Evolutionary conservation across 2,113 vertebrate genomes (phyloP).

Genomic region (Galemys pyrenaicus): DNA sequence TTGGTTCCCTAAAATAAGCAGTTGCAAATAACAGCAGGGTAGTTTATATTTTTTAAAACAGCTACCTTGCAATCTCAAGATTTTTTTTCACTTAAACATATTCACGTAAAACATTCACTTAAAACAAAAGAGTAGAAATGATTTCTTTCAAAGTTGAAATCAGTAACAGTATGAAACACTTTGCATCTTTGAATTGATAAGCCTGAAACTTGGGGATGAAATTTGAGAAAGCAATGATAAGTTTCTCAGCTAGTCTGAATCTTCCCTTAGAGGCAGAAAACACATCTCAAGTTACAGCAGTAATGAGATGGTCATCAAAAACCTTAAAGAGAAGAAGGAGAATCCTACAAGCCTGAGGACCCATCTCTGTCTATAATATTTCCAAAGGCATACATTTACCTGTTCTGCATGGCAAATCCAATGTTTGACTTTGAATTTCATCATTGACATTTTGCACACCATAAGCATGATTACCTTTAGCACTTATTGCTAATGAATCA

Average conservation of each 20-base stretch:
- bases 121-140: neutral
- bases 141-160: slow-evolving; percentile 44
- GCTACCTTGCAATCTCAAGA: neutral
- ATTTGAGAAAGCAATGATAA: neutral
- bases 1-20: neutral
- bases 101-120: neutral
- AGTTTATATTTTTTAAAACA: neutral
- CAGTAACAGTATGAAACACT: slow-evolving; percentile 11
- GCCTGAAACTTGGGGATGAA: neutral
- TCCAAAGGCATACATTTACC: neutral
- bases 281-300: slow-evolving; percentile 14
- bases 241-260: slow-evolving; percentile 3
- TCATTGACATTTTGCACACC: neutral
- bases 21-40: slow-evolving; percentile 28
- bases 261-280: slow-evolving; percentile 10
- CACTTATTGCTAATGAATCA: neutral
- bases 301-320: neutral
- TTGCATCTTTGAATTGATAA: slow-evolving; percentile 40
- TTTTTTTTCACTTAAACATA: slow-evolving; percentile 22
- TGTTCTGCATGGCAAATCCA: neutral
- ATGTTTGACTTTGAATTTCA: neutral
- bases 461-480: neutral
- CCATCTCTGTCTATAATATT: neutral
- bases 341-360: neutral
- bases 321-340: neutral